Evolutionary conservation across 2,113 vertebrate genomes (phyloP).

Genomic region (Gallinago media): DNA sequence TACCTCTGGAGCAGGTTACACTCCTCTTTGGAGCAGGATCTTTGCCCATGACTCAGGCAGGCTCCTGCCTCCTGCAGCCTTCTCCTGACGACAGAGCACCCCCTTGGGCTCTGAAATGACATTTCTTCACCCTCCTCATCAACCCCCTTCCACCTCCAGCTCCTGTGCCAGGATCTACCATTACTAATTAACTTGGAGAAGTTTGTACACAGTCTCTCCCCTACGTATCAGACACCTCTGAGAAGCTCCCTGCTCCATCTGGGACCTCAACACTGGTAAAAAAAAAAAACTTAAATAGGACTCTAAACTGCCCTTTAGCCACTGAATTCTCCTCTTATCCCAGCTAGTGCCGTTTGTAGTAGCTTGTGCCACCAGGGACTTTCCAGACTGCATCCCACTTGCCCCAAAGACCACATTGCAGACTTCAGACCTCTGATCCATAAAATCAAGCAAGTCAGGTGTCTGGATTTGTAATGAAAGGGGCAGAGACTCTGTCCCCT

Average conservation of each 20-base stretch:
- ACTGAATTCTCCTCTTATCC: background rate
- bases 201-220: background rate
- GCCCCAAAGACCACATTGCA: background rate
- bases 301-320: background rate
- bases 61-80: background rate
- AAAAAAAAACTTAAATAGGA: background rate
- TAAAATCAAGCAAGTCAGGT: background rate
- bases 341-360: background rate
- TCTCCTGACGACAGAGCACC: background rate
- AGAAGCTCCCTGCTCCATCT: background rate
- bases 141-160: background rate
- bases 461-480: background rate
- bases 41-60: background rate
- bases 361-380: no score
- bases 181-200: background rate
- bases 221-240: background rate
- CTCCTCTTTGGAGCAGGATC: background rate
- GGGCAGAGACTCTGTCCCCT: background rate
- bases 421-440: background rate
- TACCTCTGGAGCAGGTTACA: background rate
- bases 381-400: background rate
- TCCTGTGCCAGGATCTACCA: background rate
- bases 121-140: background rate
- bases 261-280: background rate
- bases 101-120: background rate